phyloP scores from a whole-genome alignment of 1,140 invertebrate genomes.

The Pogonognathellus flavescens region DNA sequence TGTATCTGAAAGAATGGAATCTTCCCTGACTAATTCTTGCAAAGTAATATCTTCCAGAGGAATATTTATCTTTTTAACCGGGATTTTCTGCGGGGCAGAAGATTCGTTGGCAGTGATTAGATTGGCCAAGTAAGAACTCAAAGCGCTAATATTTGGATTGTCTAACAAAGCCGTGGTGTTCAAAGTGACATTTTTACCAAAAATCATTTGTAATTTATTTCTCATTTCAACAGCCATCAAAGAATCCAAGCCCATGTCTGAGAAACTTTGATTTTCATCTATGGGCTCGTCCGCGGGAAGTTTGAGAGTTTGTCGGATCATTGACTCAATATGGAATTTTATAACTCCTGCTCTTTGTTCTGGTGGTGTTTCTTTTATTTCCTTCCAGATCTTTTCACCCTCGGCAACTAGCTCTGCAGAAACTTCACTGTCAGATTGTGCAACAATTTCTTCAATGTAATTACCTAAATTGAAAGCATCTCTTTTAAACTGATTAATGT shows the following conservation, averaged over 20 bases:
- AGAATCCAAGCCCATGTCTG: conserved; percentile 44
- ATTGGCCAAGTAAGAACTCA: conserved; percentile 18
- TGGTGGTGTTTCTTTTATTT: conserved; percentile 17
- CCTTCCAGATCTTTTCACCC: conserved; percentile 34
- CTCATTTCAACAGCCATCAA: conserved; percentile 44
- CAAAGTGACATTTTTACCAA: conserved; percentile 29
- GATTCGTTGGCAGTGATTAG: background rate
- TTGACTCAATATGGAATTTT: conserved; percentile 6
- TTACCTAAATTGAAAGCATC: background rate
- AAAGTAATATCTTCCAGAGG: conserved; percentile 21
- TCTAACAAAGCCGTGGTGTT: conserved; percentile 34
- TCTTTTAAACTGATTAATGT: background rate
- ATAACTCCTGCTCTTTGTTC: background rate
- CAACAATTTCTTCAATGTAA: background rate
- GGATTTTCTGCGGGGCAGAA: background rate
- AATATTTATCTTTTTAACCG: background rate
- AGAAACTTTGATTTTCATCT: conserved; percentile 38
- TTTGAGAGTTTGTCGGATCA: conserved; percentile 1
- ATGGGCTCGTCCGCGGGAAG: background rate
- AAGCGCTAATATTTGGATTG: conserved; percentile 8
- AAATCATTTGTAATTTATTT: conserved; percentile 34
- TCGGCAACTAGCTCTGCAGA: background rate
- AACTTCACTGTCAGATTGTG: background rate
- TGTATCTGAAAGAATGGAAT: conserved; percentile 10
- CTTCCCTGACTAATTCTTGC: background rate